phyloP scores from a whole-genome alignment of 2,888 invertebrate genomes.

The Mesopsocus fuscifrons region DNA sequence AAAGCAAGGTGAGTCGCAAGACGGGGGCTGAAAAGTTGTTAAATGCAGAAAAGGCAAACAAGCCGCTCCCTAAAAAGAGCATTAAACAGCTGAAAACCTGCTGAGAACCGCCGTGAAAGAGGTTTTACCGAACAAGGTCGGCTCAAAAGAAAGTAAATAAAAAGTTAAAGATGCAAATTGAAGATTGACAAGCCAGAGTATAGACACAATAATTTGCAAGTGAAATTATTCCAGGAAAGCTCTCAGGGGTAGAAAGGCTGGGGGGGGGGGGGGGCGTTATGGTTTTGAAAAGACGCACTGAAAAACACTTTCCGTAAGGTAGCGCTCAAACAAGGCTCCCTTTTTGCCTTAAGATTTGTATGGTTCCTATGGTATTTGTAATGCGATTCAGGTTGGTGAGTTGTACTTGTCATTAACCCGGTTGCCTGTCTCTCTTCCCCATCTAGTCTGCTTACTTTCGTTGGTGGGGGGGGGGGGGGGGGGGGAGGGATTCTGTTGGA shows the following conservation, averaged over 20 bases:
- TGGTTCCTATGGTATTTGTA: neutral
- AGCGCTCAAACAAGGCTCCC: neutral
- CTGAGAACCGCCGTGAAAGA: no score
- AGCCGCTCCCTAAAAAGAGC: no score
- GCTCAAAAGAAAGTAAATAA: slow-evolving; percentile 10
- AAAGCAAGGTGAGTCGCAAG: neutral
- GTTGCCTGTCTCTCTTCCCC: no score
- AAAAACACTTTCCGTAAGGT: neutral
- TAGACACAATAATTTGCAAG: slow-evolving; percentile 10
- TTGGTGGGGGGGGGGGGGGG: no score
- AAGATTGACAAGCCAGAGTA: slow-evolving; percentile 9
- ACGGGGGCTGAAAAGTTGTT: neutral
- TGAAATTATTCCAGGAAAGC: slow-evolving; percentile 10
- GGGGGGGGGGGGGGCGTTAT: neutral
- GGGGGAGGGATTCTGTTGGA: no score
- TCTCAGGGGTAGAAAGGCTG: slow-evolving; percentile 1
- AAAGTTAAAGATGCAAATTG: slow-evolving; percentile 10
- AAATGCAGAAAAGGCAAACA: neutral
- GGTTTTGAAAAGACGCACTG: neutral
- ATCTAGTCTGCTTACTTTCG: no score
- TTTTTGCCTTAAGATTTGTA: neutral
- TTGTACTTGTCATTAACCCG: neutral
- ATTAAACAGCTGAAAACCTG: no score
- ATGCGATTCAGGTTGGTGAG: no score
- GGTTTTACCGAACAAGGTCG: slow-evolving; percentile 8